Evolutionary conservation across 2,113 vertebrate genomes (phyloP).

Genomic region (Chlorodrepanis virens): DNA sequence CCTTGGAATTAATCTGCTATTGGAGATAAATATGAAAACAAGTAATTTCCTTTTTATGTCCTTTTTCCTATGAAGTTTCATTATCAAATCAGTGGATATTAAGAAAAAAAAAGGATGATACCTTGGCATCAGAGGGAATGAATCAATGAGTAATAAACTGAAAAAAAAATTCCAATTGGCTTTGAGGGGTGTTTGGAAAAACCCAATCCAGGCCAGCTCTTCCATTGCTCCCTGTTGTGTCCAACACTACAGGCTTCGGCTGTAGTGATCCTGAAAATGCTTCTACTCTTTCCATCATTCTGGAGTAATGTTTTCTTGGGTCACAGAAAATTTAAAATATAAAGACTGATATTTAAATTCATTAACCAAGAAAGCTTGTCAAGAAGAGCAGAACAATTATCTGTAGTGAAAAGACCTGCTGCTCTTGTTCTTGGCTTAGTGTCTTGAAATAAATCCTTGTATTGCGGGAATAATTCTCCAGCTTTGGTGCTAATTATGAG

Average conservation of each 20-base stretch:
- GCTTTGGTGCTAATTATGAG: not conserved
- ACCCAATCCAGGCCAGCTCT: accelerated
- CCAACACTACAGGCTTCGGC: accelerated
- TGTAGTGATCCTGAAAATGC: not conserved
- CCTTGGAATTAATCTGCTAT: not conserved
- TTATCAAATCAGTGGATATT: not conserved
- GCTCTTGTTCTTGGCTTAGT: not conserved
- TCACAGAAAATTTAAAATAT: not conserved
- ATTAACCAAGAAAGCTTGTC: not conserved
- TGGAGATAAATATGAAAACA: not conserved
- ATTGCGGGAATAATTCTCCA: not conserved
- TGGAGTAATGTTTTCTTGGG: not conserved
- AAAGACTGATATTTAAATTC: not conserved
- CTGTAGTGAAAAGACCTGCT: not conserved
- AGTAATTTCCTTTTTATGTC: not conserved
- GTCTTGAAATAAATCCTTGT: not conserved
- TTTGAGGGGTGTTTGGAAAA: not conserved
- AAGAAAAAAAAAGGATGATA: not conserved
- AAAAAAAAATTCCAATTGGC: not conserved
- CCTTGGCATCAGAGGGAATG: not conserved
- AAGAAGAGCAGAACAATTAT: not conserved
- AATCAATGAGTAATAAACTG: not conserved
- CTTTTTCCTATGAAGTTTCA: not conserved
- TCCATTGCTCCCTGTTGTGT: not conserved
- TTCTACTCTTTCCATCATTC: not conserved